phyloP scores from a whole-genome alignment of 2,888 invertebrate species.

The Chaitophorus viminalis region DNA sequence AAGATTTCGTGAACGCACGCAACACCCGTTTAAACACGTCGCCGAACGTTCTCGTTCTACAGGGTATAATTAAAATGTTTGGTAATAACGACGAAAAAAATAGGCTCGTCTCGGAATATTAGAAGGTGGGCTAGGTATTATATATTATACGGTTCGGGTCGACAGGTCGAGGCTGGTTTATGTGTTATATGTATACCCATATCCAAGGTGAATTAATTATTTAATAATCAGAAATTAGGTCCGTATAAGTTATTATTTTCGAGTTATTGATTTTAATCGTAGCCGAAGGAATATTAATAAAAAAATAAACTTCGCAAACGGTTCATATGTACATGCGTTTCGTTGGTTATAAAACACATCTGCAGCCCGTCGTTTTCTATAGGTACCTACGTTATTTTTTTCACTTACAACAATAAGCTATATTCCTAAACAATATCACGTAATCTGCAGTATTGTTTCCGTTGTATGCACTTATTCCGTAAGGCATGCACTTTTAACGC shows the following conservation, averaged over 20 bases:
- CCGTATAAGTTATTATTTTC: not conserved
- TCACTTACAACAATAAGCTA: too few relatives aligned
- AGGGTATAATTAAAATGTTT: slow-evolving; percentile 43
- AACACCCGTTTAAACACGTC: not conserved
- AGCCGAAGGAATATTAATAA: not conserved
- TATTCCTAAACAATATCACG: too few relatives aligned
- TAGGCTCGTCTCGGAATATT: slow-evolving; percentile 3
- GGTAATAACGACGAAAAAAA: slow-evolving; percentile 6
- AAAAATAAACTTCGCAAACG: not conserved
- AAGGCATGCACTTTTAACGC: too few relatives aligned
- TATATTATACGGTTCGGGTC: not conserved
- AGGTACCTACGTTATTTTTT: too few relatives aligned
- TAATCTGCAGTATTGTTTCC: not conserved
- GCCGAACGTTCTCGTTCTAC: not conserved
- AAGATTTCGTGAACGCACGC: not conserved
- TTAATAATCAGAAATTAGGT: slow-evolving; percentile 15
- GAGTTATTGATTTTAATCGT: not conserved
- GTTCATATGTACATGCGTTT: not conserved
- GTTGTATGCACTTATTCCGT: not conserved
- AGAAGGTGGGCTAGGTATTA: slow-evolving; percentile 7
- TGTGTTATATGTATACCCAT: not conserved
- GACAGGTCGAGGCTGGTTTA: slow-evolving; percentile 34
- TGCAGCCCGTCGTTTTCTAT: not conserved
- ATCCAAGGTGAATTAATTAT: slow-evolving; percentile 41
- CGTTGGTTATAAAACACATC: not conserved